Evolutionary conservation across 2,888 invertebrate genomes (phyloP).

Genomic region (Melikaiella ostensackeni): DNA sequence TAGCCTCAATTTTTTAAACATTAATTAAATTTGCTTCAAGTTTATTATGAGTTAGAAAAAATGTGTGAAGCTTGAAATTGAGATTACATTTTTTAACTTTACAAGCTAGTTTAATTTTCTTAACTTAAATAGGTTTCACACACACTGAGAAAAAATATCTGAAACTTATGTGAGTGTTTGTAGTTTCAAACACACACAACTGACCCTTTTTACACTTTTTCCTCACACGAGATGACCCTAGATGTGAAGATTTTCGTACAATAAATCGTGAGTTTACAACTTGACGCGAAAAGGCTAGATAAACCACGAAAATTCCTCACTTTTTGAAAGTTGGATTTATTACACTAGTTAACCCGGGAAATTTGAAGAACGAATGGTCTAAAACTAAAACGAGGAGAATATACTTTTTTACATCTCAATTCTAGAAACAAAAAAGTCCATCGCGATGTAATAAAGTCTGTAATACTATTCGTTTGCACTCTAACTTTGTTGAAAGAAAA

Average conservation of each 20-base stretch:
- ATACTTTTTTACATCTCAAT: not conserved
- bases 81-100: too few species aligned
- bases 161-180: not conserved
- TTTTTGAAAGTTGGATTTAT: slow-evolving; percentile 27
- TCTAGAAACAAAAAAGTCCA: not conserved
- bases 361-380: not conserved
- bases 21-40: too few species aligned
- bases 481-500: not conserved
- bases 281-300: slow-evolving; percentile 27
- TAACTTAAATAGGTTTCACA: too few species aligned
- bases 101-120: too few species aligned
- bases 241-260: not conserved
- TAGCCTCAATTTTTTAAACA: too few species aligned
- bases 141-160: too few species aligned
- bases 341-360: slow-evolving; percentile 4
- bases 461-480: not conserved
- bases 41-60: too few species aligned
- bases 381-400: not conserved
- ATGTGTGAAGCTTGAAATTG: too few species aligned
- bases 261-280: slow-evolving; percentile 31
- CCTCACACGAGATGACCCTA: not conserved
- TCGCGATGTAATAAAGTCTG: not conserved
- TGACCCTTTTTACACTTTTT: not conserved
- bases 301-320: slow-evolving; percentile 10
- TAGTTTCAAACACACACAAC: not conserved